Conservation (phyloP, 2,797 vertebrate genomes). For the Paramormyrops hopkinsi region DNA sequence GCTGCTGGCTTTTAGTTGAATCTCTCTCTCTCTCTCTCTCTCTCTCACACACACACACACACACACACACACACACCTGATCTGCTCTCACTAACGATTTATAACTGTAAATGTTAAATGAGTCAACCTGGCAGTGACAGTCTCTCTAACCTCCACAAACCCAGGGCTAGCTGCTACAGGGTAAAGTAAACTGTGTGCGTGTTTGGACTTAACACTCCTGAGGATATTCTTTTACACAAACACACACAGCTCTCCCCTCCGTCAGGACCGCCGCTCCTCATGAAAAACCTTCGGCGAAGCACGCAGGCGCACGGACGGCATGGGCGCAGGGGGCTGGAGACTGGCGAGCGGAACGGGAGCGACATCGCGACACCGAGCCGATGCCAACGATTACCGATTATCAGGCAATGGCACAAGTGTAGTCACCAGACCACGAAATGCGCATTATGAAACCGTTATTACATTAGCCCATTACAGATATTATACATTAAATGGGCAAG, state of each 20-base stretch:
- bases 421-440: neutral
- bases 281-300: neutral
- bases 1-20: neutral
- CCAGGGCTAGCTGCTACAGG: neutral
- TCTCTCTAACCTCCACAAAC: neutral
- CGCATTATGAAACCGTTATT: neutral
- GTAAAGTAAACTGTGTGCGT: neutral
- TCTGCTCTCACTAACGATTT: neutral
- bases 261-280: neutral
- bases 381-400: neutral
- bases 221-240: neutral
- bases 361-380: neutral
- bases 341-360: neutral
- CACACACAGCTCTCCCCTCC: neutral
- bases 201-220: constrained; percentile 3
- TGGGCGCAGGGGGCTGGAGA: neutral
- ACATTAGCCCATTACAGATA: neutral
- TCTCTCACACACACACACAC: neutral
- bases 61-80: neutral
- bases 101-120: neutral
- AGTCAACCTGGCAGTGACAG: neutral
- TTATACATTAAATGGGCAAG: neutral
- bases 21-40: neutral
- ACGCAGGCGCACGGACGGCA: neutral
- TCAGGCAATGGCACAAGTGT: neutral